Evolutionary conservation across 2,113 vertebrate genomes (phyloP).

Genomic region (Solea solea): DNA sequence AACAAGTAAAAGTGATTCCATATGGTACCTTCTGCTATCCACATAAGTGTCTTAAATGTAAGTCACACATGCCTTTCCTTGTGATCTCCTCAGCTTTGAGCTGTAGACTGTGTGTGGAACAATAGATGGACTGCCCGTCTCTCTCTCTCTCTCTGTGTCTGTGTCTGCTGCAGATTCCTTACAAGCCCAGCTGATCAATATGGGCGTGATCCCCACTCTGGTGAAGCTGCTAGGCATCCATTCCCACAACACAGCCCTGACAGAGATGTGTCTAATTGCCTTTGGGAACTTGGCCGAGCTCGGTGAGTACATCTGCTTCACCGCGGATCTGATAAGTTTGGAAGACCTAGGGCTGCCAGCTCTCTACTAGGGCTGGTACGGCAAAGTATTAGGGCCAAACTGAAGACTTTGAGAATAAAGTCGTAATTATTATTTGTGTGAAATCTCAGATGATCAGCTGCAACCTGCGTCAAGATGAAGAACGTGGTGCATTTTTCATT

Average conservation of each 20-base stretch:
- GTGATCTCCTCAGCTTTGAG: not conserved
- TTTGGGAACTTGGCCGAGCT: conserved; percentile 98
- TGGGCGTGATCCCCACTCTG: conserved; percentile 97
- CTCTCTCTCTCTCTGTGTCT: conserved; percentile 6
- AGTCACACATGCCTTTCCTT: no score
- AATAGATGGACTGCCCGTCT: not conserved
- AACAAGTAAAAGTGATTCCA: no score
- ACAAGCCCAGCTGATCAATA: conserved; percentile 96
- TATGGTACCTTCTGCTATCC: no score
- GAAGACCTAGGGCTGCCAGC: not conserved
- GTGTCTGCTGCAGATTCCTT: conserved; percentile 85
- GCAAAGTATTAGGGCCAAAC: no score
- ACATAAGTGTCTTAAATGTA: no score
- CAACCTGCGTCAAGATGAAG: no score
- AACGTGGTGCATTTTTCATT: no score
- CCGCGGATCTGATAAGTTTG: not conserved
- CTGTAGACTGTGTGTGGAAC: not conserved
- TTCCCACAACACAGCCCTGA: conserved; percentile 92
- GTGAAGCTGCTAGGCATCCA: conserved; percentile 95
- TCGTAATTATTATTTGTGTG: no score
- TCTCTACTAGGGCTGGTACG: no score
- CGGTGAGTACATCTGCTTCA: conserved; percentile 79
- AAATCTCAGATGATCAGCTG: no score
- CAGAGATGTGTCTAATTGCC: conserved; percentile 99
- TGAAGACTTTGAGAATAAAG: no score